These are phyloP conservation scores for Acanthosoma haemorrhoidale DNA, from an alignment of 2,888 invertebrate species.

Conservation along the genomic window DNA sequence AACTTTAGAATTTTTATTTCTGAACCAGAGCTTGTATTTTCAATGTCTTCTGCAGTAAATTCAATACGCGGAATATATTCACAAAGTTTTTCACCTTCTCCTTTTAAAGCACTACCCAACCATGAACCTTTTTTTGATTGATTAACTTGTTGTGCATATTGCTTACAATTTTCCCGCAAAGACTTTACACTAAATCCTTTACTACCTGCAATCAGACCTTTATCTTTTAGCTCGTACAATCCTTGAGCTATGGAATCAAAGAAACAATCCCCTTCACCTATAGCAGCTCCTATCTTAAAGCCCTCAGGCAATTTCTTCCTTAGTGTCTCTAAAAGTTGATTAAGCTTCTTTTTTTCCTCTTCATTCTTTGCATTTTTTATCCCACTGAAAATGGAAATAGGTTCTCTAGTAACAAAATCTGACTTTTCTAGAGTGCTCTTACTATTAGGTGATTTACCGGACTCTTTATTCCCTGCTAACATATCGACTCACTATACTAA, in stretches of 20 bases:
- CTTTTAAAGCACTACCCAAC: constrained; percentile 3
- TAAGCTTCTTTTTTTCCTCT: not conserved
- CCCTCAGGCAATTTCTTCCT: not conserved
- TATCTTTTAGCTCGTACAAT: not conserved
- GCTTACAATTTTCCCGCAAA: not conserved
- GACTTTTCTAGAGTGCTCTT: not conserved
- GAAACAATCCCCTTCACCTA: constrained; percentile 3
- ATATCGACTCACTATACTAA: not conserved
- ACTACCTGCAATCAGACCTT: constrained; percentile 3
- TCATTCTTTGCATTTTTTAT: not conserved
- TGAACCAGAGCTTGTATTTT: not conserved
- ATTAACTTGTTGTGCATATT: not conserved
- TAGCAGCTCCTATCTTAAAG: not conserved
- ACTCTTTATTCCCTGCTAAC: not conserved
- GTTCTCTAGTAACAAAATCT: not conserved
- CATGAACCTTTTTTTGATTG: not conserved
- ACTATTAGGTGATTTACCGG: not conserved
- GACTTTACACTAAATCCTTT: constrained; percentile 3
- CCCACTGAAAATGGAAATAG: not conserved
- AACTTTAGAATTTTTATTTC: constrained; percentile 3
- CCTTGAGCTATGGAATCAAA: not conserved
- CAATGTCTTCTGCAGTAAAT: constrained; percentile 3
- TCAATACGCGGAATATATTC: not conserved
- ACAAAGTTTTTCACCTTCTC: not conserved
- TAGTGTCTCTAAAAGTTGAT: not conserved